phyloP scores from a whole-genome alignment of 2,888 invertebrate species.

The Sarcophaga caerulescens region DNA sequence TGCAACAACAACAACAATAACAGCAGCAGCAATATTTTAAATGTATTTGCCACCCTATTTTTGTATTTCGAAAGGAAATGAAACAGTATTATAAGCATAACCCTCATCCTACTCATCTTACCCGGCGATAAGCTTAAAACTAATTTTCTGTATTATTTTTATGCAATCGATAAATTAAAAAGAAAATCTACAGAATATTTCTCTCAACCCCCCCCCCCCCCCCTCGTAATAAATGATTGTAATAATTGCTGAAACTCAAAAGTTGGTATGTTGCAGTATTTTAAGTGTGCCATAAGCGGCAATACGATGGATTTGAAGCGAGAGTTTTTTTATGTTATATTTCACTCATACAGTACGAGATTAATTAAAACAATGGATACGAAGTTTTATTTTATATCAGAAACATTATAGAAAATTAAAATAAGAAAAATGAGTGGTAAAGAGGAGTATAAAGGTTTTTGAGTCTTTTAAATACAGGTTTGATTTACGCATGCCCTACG shows the following conservation, averaged over 20 bases:
- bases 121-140: background rate
- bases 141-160: background rate
- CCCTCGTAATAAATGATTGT: too few species aligned
- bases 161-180: too few species aligned
- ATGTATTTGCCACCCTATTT: background rate
- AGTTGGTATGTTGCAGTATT: background rate
- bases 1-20: background rate
- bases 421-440: too few species aligned
- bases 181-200: too few species aligned
- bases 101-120: background rate
- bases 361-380: background rate
- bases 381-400: background rate
- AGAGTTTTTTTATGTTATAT: background rate
- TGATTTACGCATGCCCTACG: too few species aligned
- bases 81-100: background rate
- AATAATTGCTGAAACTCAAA: too few species aligned
- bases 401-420: background rate
- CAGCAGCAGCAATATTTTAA: background rate
- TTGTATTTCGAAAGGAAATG: background rate
- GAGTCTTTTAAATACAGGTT: too few species aligned
- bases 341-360: background rate
- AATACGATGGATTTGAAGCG: background rate
- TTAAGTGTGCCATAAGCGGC: background rate
- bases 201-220: background rate
- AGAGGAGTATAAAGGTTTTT: too few species aligned